Conservation (phyloP, 2,888 invertebrate genomes). For the Netelia inedita region DNA sequence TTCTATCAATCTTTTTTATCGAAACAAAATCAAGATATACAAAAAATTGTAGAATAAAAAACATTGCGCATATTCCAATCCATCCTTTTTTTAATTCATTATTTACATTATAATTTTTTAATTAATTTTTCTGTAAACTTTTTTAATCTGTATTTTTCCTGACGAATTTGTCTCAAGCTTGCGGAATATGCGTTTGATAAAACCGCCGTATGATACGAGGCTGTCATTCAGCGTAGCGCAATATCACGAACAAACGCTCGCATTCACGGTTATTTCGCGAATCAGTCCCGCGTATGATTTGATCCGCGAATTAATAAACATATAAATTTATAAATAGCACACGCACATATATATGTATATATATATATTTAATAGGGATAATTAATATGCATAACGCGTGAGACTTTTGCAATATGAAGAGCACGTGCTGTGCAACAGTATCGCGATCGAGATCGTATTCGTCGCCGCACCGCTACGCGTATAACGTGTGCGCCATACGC, state of each 20-base stretch:
- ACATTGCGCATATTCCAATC: too few species aligned
- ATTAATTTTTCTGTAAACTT: neutral
- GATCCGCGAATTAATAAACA: conserved; percentile 37
- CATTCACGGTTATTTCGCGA: conserved; percentile 61
- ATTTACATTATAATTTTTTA: neutral
- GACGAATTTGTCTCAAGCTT: conserved; percentile 41
- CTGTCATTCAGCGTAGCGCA: conserved; percentile 5
- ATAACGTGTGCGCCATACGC: conserved; percentile 24
- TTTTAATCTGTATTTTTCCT: neutral
- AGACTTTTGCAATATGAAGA: neutral
- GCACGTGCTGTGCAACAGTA: conserved; percentile 25
- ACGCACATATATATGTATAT: neutral
- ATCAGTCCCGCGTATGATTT: conserved; percentile 51
- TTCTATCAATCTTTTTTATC: too few species aligned
- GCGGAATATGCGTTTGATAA: conserved; percentile 58
- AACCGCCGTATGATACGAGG: conserved; percentile 40
- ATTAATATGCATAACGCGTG: neutral
- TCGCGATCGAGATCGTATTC: conserved; percentile 36
- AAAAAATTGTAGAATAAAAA: too few species aligned
- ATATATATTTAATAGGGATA: neutral
- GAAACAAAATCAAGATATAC: too few species aligned
- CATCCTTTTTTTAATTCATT: neutral
- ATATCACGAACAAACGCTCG: conserved; percentile 55
- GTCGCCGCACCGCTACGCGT: conserved; percentile 23
- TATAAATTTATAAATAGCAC: neutral